These are phyloP conservation scores for Agonum fuliginosum DNA, from an alignment of 2,888 invertebrate species.

Conservation along the genomic window DNA sequence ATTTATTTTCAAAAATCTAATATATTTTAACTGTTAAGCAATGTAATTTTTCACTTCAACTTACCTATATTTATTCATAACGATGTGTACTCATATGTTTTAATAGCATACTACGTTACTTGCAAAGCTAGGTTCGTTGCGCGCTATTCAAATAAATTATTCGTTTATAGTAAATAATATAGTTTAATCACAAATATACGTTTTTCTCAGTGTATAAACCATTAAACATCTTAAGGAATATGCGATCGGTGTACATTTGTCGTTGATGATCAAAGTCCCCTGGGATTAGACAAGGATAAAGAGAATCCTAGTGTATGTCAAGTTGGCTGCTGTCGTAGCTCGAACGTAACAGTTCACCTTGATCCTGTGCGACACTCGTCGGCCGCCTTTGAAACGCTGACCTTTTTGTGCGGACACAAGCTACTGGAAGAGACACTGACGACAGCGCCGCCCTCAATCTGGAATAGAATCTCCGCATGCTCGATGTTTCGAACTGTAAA, in stretches of 20 bases:
- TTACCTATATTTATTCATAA: too few relatives aligned
- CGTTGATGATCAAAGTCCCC: not conserved
- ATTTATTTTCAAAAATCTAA: too few relatives aligned
- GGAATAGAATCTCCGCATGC: slow-evolving; percentile 57
- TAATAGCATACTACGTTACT: too few relatives aligned
- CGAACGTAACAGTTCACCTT: slow-evolving; percentile 36
- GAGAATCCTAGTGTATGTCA: not conserved
- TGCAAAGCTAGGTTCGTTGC: too few relatives aligned
- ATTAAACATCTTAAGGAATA: slow-evolving; percentile 24
- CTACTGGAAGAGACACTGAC: slow-evolving; percentile 52
- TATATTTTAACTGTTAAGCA: too few relatives aligned
- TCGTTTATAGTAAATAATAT: too few relatives aligned
- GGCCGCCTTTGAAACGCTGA: slow-evolving; percentile 48
- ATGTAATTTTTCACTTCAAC: too few relatives aligned
- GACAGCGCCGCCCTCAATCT: slow-evolving; percentile 43
- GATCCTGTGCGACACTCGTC: slow-evolving; percentile 40
- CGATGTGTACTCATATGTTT: too few relatives aligned
- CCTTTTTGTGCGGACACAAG: slow-evolving; percentile 55
- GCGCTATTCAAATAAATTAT: too few relatives aligned
- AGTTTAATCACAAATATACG: too few relatives aligned
- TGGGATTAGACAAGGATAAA: not conserved
- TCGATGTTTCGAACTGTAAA: slow-evolving; percentile 50
- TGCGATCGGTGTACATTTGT: slow-evolving; percentile 8
- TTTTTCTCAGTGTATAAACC: too few relatives aligned
- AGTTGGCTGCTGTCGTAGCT: not conserved